Conservation (phyloP, 2,888 invertebrate species). For the Brachypalpus laphriformis region DNA sequence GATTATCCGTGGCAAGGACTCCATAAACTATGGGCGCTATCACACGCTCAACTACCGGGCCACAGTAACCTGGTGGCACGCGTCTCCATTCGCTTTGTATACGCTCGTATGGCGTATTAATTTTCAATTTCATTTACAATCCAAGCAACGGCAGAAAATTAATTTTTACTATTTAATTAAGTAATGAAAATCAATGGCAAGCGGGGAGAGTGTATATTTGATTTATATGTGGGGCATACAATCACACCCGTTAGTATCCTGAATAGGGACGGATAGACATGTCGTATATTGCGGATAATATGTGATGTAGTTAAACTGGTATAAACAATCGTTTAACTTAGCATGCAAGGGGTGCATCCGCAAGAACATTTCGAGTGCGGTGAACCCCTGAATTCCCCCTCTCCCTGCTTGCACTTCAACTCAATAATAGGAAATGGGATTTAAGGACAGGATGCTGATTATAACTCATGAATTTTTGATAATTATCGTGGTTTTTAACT, state of each 20-base stretch:
- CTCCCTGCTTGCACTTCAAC: no score
- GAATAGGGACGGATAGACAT: not conserved
- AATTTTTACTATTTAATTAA: conserved; percentile 72
- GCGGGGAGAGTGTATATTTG: conserved; percentile 32
- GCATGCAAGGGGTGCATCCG: no score
- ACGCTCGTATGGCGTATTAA: conserved; percentile 43
- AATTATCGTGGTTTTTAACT: no score
- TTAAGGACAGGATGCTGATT: no score
- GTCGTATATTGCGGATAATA: not conserved
- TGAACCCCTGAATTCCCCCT: no score
- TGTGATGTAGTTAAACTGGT: not conserved
- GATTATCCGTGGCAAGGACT: conserved; percentile 57
- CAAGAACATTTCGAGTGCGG: no score
- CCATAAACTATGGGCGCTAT: conserved; percentile 33
- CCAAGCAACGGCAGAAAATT: conserved; percentile 43
- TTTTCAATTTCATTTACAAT: conserved; percentile 70
- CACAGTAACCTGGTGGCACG: conserved; percentile 56
- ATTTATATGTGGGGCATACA: conserved; percentile 44
- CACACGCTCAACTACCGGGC: conserved; percentile 3
- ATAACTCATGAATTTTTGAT: no score
- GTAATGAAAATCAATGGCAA: conserved; percentile 58
- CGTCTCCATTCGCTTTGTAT: conserved; percentile 29
- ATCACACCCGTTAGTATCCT: not conserved
- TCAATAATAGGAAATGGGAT: no score
- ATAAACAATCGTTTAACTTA: not conserved